Evolutionary conservation across 2,797 vertebrate species (phyloP), one percentile per base, ranked within the genome.

Genomic region (Enteromius thamalakanensis): DNA sequence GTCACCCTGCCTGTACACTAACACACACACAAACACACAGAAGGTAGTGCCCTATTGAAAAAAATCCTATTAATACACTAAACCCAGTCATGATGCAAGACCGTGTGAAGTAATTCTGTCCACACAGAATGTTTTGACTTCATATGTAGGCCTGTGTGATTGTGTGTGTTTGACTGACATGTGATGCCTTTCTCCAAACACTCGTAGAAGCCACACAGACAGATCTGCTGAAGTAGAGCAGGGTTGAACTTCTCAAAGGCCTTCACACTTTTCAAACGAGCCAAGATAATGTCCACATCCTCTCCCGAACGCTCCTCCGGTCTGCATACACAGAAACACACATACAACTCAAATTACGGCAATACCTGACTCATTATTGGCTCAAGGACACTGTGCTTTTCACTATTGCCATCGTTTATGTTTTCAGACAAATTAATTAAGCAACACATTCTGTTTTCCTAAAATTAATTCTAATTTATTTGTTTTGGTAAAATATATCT

Each of bases 1-100:
- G 88, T 99, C 98, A 67, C 98, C 98, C 90, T 99, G 97, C 76
- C 98, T 96, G 92, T 98, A 99, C 82, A 99, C 98, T 99, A 91
- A 1, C 69, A 53, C n/a, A 14, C 11, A 53, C 15, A 79, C n/a
- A 82, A 23, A 77, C 32, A 40, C 32, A 68, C 14, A 71, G 21
- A 47, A 26, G 9, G 9, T 51, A 34, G 9, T 32, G 17, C 17
- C 11, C 4, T 3, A 72, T 11, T 51, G 17, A 14, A 51, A 29
- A 29, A 49, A 21, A 69, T 69, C 14, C 12, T 21, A 11, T 34
- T 29, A 1, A 21, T 14, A 14, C 19, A 53, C 10, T 6, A 53
- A 4, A 47, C 14, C 26, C 14, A 29, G 15, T 49, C 42, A 71
- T 14, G 42, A 77, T 74, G 29, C 15, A 62, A 55, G 21, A 29